Base-by-base conservation (phyloP, 2,113 vertebrate species). In the Neodontobutis hainanensis region DNA sequence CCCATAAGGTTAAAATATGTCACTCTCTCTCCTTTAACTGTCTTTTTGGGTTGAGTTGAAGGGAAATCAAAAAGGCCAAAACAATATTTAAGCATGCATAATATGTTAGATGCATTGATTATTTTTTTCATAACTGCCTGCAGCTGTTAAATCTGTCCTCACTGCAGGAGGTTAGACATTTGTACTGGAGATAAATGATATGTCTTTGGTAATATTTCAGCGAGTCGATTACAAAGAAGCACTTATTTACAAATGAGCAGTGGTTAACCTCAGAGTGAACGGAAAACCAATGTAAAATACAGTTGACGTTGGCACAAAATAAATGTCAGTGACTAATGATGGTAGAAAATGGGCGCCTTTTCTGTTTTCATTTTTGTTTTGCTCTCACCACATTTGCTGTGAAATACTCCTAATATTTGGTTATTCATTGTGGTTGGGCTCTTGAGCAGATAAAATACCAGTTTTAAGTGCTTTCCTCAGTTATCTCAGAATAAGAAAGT, bases 131-230 rank as follows among this genome's bases (percentile, higher is more conserved):
- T 36, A 11, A 47, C 42, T 0, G 16, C 50, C 49, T 61, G 55
- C 59, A 71, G 60, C 47, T 48, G 44, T 53, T 44, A 45, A 61
- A 64, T 0, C 19, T 27, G 12, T 35, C 50, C 16, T 43, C 42
- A 12, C 53, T 36, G 45, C 53, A 57, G 8, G 50, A 52, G 4
- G 8, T 3, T 27, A n/a, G 36, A 45, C 55, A 61, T 81, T 47
- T 59, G 32, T 62, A 19, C 61, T 65, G 42, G 55, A 42, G 63
- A 5, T 58, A 63, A 73, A 68, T 64, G 36, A 40, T 72, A 15
- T 5, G 8, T 57, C 48, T 52, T 2, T 16, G 56, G 43, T 53
- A 47, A 63, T 49, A 16, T 51, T 62, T 68, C 48, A 50, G 40
- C 27, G 14, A 63, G 44, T 43, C 36, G 45, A 5, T 61, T 43